These are phyloP conservation scores for Sarotherodon lohbergeri DNA, from an alignment of 2,113 vertebrate species.

Conservation along the genomic window DNA sequence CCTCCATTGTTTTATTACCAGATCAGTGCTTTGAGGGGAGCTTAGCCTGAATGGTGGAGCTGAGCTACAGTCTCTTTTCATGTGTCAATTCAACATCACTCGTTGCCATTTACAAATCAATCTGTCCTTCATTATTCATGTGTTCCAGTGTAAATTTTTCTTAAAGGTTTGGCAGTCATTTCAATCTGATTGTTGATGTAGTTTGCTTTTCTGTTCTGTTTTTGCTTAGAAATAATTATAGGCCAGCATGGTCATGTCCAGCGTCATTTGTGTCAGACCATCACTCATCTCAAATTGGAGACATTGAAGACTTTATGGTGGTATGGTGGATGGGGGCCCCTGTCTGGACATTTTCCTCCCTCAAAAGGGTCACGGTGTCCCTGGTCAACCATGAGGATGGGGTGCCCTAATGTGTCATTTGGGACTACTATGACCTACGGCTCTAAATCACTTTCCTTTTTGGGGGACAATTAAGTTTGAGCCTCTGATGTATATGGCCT, in stretches of 20 bases:
- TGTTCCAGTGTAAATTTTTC: not conserved
- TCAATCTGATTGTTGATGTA: not conserved
- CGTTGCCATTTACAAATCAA: not conserved
- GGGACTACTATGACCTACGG: constrained; percentile 46
- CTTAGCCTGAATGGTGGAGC: not conserved
- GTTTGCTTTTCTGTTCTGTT: not conserved
- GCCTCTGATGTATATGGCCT: constrained; percentile 16
- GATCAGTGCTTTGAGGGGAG: constrained; percentile 10
- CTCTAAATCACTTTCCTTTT: constrained; percentile 65
- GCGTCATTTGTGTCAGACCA: constrained; percentile 6
- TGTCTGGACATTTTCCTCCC: constrained; percentile 31
- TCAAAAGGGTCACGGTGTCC: constrained; percentile 42
- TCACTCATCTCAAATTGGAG: constrained; percentile 32
- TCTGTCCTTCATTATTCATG: not conserved
- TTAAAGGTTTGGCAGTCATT: not conserved
- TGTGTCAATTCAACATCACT: not conserved
- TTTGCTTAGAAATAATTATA: not conserved
- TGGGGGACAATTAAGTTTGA: constrained; percentile 54
- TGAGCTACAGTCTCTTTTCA: not conserved
- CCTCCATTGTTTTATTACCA: constrained; percentile 48
- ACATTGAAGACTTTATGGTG: constrained; percentile 40
- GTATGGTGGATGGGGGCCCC: constrained; percentile 9
- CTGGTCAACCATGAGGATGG: not conserved
- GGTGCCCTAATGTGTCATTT: constrained; percentile 48
- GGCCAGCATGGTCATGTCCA: not conserved